Percentiles rank a stretch among this genome's conserved stretches.
These are phyloP conservation scores for Apocrypta bakeri DNA, from an alignment of 1,140 invertebrate species.

Conservation along the genomic window DNA sequence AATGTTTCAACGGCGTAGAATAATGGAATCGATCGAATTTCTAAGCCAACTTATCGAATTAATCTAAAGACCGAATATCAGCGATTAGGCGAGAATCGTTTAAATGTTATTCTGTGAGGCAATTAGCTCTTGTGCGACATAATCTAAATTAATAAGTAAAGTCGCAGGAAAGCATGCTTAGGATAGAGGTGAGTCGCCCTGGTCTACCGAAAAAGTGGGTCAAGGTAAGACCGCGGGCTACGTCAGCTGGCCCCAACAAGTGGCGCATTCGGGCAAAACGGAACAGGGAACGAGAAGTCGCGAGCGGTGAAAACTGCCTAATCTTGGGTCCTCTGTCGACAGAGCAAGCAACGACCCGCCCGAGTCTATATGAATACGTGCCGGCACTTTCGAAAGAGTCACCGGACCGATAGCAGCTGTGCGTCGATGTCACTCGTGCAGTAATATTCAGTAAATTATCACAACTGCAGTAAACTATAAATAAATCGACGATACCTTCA, in stretches of 20 bases:
- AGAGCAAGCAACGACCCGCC: not conserved
- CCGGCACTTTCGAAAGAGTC: too few species aligned
- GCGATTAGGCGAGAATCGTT: conserved; percentile 30
- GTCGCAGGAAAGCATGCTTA: conserved; percentile 65
- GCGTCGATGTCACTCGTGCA: not conserved
- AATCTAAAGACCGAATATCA: not conserved
- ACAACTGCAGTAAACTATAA: too few species aligned
- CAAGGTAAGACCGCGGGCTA: conserved; percentile 53
- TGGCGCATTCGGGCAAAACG: conserved; percentile 69
- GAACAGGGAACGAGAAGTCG: conserved; percentile 66
- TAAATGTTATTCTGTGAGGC: conserved; percentile 55
- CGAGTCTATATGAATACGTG: too few species aligned
- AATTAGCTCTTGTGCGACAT: conserved; percentile 72
- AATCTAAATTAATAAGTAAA: conserved; percentile 75
- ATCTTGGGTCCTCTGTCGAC: conserved; percentile 48
- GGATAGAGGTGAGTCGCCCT: conserved; percentile 55
- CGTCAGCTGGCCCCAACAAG: conserved; percentile 56
- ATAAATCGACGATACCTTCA: too few species aligned
- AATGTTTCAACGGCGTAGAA: too few species aligned
- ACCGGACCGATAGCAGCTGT: not conserved
- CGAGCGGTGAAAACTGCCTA: conserved; percentile 44
- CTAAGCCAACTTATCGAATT: not conserved
- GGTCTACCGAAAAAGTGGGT: conserved; percentile 61
- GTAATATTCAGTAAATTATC: too few species aligned
- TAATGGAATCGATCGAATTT: not conserved